Conservation (phyloP, 2,888 invertebrate genomes). For the Blastobasis lacticolella region DNA sequence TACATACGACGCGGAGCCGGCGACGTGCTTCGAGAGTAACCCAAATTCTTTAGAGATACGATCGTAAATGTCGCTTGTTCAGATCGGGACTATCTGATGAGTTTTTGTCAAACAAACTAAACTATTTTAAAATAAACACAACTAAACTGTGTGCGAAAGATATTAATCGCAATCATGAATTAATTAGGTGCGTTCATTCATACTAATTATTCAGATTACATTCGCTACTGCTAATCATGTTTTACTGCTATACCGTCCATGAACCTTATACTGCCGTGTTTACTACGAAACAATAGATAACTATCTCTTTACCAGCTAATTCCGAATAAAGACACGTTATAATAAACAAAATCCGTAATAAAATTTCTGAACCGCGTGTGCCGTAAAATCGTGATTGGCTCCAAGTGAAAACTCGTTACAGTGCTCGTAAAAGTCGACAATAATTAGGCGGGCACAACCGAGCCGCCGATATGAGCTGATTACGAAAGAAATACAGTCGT, state of each 20-base stretch:
- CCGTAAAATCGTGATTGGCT: slow-evolving; percentile 71
- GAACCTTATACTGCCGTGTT: no score
- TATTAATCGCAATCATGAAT: no score
- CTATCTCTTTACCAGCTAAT: background rate
- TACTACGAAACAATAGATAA: no score
- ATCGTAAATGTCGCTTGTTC: slow-evolving; percentile 45
- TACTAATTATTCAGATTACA: no score
- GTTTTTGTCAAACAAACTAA: slow-evolving; percentile 42
- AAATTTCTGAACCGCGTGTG: slow-evolving; percentile 54
- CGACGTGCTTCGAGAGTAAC: slow-evolving; percentile 52
- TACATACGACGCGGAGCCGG: slow-evolving; percentile 48
- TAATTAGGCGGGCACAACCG: slow-evolving; percentile 69
- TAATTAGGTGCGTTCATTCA: no score
- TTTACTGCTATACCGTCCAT: no score
- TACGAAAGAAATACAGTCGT: slow-evolving; percentile 72
- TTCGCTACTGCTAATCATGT: no score
- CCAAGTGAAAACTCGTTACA: slow-evolving; percentile 71
- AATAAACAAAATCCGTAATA: slow-evolving; percentile 25
- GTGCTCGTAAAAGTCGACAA: slow-evolving; percentile 71
- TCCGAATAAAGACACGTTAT: background rate
- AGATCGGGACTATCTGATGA: slow-evolving; percentile 37
- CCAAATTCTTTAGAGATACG: slow-evolving; percentile 52
- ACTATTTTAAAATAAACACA: no score
- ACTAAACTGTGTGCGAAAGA: no score
- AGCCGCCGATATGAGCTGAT: slow-evolving; percentile 70